phyloP scores from a whole-genome alignment of 2,888 invertebrate species.

The Torymus tubicola region DNA sequence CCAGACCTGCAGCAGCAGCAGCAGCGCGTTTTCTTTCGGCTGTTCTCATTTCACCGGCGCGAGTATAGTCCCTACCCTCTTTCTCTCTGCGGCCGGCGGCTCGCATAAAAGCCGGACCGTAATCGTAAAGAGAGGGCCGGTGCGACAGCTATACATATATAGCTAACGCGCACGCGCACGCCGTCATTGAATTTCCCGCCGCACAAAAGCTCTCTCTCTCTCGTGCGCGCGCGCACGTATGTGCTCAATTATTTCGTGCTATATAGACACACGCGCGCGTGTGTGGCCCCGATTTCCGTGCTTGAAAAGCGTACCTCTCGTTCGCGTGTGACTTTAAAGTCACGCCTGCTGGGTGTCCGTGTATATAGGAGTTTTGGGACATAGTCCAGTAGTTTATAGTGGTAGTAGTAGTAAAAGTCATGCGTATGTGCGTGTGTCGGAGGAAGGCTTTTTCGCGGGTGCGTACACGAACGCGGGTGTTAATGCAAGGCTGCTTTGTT shows the following conservation, averaged over 20 bases:
- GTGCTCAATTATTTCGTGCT: slow-evolving; percentile 21
- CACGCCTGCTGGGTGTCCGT: no score
- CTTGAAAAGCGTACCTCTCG: background rate
- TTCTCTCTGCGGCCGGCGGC: background rate
- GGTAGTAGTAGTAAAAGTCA: no score
- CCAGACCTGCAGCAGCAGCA: no score
- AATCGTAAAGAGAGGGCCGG: slow-evolving; percentile 33
- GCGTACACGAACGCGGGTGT: no score
- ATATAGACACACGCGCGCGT: background rate
- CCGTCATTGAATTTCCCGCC: slow-evolving; percentile 39
- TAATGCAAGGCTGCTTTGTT: no score
- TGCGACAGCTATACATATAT: background rate
- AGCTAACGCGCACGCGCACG: background rate
- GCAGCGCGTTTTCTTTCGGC: slow-evolving; percentile 17
- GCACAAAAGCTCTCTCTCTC: slow-evolving; percentile 15
- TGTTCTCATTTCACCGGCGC: background rate
- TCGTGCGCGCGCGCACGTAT: background rate
- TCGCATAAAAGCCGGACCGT: slow-evolving; percentile 17
- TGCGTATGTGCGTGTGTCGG: no score
- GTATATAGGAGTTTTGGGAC: no score
- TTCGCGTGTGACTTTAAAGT: no score
- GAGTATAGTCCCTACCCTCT: no score
- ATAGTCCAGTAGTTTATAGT: no score
- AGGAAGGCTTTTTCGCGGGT: no score
- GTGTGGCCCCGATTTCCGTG: slow-evolving; percentile 6